Evolutionary conservation across 2,113 vertebrate genomes (phyloP), one percentile per base, ranked within the genome.

Genomic region (Hippopotamus amphibius): DNA sequence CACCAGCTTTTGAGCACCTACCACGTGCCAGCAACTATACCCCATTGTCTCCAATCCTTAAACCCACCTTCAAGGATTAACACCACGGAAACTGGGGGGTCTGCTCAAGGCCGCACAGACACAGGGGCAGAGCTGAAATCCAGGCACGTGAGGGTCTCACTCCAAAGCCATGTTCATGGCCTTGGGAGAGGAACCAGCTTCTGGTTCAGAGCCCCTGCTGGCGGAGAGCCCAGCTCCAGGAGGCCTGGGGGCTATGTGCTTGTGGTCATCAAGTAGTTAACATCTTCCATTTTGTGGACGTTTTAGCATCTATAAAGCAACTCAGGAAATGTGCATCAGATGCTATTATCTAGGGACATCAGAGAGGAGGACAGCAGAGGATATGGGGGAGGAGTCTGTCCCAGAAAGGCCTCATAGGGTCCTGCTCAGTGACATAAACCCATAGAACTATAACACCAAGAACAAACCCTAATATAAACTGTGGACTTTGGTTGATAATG

Each of bases 401-500:
- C 50, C n/a, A 4, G 33, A 30, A 79, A n/a, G 50, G 76, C 76
- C 50, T 77, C 76, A 8, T 7, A 24, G 76, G 50, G 33, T 55
- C 6, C 76, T 79, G 76, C 48, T 50, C 76, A 0, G 0, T 79
- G 19, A 53, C 33, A 79, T 16, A 79, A 50, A n/a, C 66, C 26
- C 46, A 10, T 2, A 16, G 59, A 17, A 28, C 1, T 41, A 1
- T 0, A 9, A 15, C 50, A 15, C 57, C 15, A 7, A 57, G 24
- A 41, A 1, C 6, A 65, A 68, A 0, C n/a, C 7, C 28, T 24
- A 6, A 1, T 7, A 21, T 65, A 6, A 55, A 55, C 77, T 12
- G 3, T 0, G 46, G 2, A 1, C 65, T 72, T 5, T 22, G 6
- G 46, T n/a, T 1, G 17, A 57, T 11, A 7, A 12, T 16, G 33